Evolutionary conservation across 2,113 vertebrate species (phyloP).

Genomic region (Pyxicephalus adspersus): DNA sequence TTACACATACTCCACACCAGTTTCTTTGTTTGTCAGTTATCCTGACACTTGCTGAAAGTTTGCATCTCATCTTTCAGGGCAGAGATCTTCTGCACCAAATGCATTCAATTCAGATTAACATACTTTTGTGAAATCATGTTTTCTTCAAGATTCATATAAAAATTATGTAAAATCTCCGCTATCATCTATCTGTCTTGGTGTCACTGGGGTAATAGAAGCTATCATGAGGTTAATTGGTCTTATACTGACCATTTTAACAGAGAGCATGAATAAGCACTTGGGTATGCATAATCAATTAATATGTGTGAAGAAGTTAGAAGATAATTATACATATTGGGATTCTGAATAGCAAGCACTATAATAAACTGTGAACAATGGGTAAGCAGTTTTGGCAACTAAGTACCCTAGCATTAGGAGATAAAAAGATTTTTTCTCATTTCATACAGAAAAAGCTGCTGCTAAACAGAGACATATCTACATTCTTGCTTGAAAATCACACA

Average conservation of each 20-base stretch:
- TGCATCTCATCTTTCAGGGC: no score
- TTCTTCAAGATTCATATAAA: background rate
- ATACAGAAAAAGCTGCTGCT: background rate
- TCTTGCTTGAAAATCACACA: background rate
- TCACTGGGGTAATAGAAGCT: background rate
- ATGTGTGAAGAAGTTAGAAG: background rate
- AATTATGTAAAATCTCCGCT: background rate
- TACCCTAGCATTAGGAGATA: background rate
- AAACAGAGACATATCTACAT: background rate
- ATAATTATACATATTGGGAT: slow-evolving; percentile 26
- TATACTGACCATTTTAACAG: slow-evolving; percentile 9
- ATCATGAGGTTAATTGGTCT: slow-evolving; percentile 17
- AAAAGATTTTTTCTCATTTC: background rate
- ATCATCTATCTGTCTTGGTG: background rate
- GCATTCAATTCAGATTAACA: no score
- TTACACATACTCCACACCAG: no score
- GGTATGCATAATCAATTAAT: slow-evolving; percentile 25
- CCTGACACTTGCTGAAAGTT: no score
- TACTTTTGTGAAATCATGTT: no score
- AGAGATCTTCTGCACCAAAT: no score
- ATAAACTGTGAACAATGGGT: background rate
- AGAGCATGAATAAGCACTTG: slow-evolving; percentile 16
- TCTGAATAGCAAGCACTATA: slow-evolving; percentile 9
- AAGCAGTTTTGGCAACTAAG: background rate
- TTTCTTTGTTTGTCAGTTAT: no score